phyloP scores from a whole-genome alignment of 1,140 invertebrate genomes.

The Drosophila bifasciata region DNA sequence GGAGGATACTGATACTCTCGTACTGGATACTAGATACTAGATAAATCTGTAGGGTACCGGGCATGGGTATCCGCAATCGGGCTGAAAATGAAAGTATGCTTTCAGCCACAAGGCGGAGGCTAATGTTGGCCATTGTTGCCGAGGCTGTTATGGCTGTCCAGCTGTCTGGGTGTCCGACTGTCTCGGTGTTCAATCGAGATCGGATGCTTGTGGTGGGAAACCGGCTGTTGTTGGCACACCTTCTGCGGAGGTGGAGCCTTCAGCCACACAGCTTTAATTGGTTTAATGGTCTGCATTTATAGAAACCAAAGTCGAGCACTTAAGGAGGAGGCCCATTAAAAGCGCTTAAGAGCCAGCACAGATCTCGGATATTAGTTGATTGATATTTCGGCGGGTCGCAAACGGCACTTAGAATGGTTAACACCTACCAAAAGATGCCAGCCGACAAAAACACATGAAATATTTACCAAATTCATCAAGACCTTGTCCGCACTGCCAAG shows the following conservation, averaged over 20 bases:
- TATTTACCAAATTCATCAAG: conserved; percentile 48
- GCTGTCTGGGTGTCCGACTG: neutral
- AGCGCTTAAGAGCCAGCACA: conserved; percentile 40
- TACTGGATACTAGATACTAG: too few species aligned
- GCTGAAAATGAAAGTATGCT: conserved; percentile 70
- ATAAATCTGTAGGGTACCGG: neutral
- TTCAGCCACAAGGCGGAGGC: conserved; percentile 19
- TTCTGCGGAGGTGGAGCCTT: conserved; percentile 74
- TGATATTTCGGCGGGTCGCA: conserved; percentile 20
- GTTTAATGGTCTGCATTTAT: conserved; percentile 66
- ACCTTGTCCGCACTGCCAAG: conserved; percentile 54
- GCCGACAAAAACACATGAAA: conserved; percentile 35
- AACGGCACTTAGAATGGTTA: conserved; percentile 40
- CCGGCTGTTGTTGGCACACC: conserved; percentile 62
- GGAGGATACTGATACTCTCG: conserved; percentile 56
- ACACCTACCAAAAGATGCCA: conserved; percentile 8
- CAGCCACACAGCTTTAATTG: conserved; percentile 67
- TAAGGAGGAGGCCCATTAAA: conserved; percentile 50
- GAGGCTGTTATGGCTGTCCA: neutral
- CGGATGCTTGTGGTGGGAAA: conserved; percentile 41
- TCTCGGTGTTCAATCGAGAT: too few species aligned
- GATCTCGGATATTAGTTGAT: conserved; percentile 68
- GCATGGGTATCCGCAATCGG: conserved; percentile 35
- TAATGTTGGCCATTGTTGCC: conserved; percentile 35
- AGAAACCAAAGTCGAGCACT: conserved; percentile 49